A percentile compares a stretch with the other conserved stretches of the same genome.
Conservation (phyloP, 2,888 invertebrate genomes). For the Cryptocephalus moraei region DNA sequence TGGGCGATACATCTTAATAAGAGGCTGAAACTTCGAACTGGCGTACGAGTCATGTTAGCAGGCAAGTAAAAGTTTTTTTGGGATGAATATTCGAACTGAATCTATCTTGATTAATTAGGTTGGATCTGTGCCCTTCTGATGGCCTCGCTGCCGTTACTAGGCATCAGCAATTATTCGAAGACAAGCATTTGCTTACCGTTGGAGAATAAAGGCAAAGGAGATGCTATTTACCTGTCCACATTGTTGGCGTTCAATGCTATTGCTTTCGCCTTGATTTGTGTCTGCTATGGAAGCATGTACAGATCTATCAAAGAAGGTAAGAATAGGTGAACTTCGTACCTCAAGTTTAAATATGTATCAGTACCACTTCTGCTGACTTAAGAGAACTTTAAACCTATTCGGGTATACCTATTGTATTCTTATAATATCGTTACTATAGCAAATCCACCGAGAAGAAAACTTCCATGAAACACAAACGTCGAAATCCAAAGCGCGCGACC, state of each 20-base stretch:
- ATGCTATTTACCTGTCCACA: slow-evolving; percentile 46
- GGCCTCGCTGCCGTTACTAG: slow-evolving; percentile 51
- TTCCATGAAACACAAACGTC: too few species aligned
- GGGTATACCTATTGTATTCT: too few species aligned
- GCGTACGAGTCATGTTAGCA: slow-evolving; percentile 46
- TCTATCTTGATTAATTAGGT: slow-evolving; percentile 47
- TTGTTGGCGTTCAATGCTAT: slow-evolving; percentile 50
- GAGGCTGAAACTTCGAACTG: slow-evolving; percentile 46
- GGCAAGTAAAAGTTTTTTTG: slow-evolving; percentile 23
- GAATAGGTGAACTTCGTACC: background rate
- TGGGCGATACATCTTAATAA: slow-evolving; percentile 53
- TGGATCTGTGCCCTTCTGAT: slow-evolving; percentile 48
- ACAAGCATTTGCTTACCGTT: slow-evolving; percentile 60
- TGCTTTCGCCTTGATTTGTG: slow-evolving; percentile 52
- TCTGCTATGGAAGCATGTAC: slow-evolving; percentile 54
- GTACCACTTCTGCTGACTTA: too few species aligned
- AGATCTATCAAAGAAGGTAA: slow-evolving; percentile 40
- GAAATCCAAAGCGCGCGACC: too few species aligned
- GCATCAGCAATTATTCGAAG: slow-evolving; percentile 53
- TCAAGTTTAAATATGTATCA: too few species aligned
- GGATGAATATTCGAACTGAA: slow-evolving; percentile 48
- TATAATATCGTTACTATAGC: too few species aligned
- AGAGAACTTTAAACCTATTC: too few species aligned
- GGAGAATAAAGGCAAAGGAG: slow-evolving; percentile 43
- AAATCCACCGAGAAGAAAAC: too few species aligned